phyloP scores from a whole-genome alignment of 2,888 invertebrate species.

The Xestoiulus laeticollis region DNA sequence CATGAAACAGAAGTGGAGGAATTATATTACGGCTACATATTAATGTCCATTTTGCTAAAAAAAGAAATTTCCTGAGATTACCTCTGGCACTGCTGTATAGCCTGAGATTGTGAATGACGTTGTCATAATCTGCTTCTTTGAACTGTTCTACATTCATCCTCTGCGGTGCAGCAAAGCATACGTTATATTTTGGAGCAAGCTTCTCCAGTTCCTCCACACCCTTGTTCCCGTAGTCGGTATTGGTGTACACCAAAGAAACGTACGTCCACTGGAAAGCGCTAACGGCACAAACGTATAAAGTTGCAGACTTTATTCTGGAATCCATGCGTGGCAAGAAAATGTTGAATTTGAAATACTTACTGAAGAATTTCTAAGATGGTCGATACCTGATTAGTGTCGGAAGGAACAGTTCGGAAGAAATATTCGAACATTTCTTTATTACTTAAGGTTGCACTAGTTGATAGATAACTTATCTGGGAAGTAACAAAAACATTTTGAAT shows the following conservation, averaged over 20 bases:
- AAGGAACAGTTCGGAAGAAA: slow-evolving; percentile 70
- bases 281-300: slow-evolving; percentile 39
- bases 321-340: background rate
- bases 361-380: slow-evolving; percentile 69
- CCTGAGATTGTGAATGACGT: slow-evolving; percentile 64
- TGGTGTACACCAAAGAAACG: slow-evolving; percentile 69
- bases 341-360: slow-evolving; percentile 61
- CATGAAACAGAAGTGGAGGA: background rate
- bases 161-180: slow-evolving; percentile 68
- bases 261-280: slow-evolving; percentile 69
- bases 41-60: too few relatives aligned
- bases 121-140: slow-evolving; percentile 64
- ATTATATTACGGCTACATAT: too few relatives aligned
- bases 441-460: slow-evolving; percentile 69
- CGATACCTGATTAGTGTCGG: slow-evolving; percentile 69
- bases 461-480: slow-evolving; percentile 68
- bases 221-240: slow-evolving; percentile 69
- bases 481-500: too few relatives aligned
- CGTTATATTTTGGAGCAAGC: slow-evolving; percentile 65
- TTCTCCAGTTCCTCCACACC: slow-evolving; percentile 67
- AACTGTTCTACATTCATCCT: slow-evolving; percentile 66
- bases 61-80: slow-evolving; percentile 57
- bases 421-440: slow-evolving; percentile 68
- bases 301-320: background rate
- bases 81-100: slow-evolving; percentile 67